These are phyloP conservation scores for Tetanocera ferruginea DNA, from an alignment of 2,888 invertebrate species.

Conservation along the genomic window DNA sequence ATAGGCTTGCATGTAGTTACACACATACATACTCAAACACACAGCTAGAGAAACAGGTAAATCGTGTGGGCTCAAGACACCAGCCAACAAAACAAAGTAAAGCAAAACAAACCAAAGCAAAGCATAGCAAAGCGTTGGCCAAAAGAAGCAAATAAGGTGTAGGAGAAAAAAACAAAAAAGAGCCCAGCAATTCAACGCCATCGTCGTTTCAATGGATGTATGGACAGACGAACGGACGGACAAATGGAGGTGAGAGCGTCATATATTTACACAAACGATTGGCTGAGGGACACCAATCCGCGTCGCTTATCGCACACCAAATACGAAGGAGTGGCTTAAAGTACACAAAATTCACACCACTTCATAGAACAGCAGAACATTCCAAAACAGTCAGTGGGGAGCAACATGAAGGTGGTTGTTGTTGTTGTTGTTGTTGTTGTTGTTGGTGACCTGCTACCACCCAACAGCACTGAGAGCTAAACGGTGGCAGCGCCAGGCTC, in stretches of 20 bases:
- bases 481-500: background rate
- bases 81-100: background rate
- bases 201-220: background rate
- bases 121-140: conserved; percentile 1
- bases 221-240: background rate
- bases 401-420: too few species aligned
- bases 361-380: conserved; percentile 13
- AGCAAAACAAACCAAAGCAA: background rate
- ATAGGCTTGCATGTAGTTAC: background rate
- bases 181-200: conserved; percentile 6
- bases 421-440: too few species aligned
- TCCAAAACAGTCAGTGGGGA: background rate
- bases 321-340: conserved; percentile 68
- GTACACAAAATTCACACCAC: conserved; percentile 70
- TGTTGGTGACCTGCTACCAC: background rate
- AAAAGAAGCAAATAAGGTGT: background rate
- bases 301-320: conserved; percentile 61
- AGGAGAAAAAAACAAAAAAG: background rate
- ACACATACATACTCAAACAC: conserved; percentile 3
- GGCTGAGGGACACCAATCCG: conserved; percentile 68
- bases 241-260: background rate
- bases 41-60: conserved; percentile 31
- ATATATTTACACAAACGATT: conserved; percentile 69
- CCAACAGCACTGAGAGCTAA: conserved; percentile 20
- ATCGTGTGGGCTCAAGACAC: conserved; percentile 30